These are phyloP conservation scores for Strigops habroptila DNA, from an alignment of 2,113 vertebrate genomes.

Conservation along the genomic window DNA sequence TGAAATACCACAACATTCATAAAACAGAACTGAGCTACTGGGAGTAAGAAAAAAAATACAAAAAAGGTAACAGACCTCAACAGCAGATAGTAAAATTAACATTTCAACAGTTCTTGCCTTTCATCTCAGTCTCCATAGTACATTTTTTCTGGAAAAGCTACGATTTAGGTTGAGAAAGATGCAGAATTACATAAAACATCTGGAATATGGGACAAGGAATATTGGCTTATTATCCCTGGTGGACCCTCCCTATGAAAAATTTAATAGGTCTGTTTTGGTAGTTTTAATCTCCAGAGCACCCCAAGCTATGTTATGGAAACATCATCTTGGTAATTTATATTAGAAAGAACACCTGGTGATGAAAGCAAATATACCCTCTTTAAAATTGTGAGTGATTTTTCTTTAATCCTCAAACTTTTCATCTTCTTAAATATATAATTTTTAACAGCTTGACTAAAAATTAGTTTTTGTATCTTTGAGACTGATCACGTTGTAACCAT, in stretches of 20 bases:
- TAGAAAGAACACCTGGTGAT: conserved; percentile 91
- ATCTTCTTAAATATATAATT: conserved; percentile 71
- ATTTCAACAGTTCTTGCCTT: conserved; percentile 97
- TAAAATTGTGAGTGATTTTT: conserved; percentile 70
- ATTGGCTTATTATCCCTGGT: conserved; percentile 95
- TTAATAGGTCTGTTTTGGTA: conserved; percentile 96
- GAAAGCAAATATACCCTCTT: conserved; percentile 82
- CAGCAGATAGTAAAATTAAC: conserved; percentile 99
- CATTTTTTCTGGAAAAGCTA: conserved; percentile 80
- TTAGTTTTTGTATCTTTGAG: conserved; percentile 66
- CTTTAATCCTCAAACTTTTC: conserved; percentile 73
- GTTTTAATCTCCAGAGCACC: conserved; percentile 90
- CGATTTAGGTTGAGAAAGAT: conserved; percentile 87
- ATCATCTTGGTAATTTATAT: conserved; percentile 94
- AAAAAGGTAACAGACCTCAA: conserved; percentile 94
- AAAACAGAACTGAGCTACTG: conserved; percentile 94
- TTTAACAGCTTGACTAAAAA: conserved; percentile 66
- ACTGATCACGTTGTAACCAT: conserved; percentile 62
- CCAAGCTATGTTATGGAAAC: conserved; percentile 92
- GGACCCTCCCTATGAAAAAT: conserved; percentile 95
- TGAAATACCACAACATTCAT: conserved; percentile 93
- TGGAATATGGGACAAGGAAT: conserved; percentile 94
- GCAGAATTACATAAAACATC: conserved; percentile 92
- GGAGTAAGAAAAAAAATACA: conserved; percentile 83
- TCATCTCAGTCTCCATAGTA: conserved; percentile 93